phyloP scores from a whole-genome alignment of 1,140 invertebrate genomes.

The Drosophila ogumai region DNA sequence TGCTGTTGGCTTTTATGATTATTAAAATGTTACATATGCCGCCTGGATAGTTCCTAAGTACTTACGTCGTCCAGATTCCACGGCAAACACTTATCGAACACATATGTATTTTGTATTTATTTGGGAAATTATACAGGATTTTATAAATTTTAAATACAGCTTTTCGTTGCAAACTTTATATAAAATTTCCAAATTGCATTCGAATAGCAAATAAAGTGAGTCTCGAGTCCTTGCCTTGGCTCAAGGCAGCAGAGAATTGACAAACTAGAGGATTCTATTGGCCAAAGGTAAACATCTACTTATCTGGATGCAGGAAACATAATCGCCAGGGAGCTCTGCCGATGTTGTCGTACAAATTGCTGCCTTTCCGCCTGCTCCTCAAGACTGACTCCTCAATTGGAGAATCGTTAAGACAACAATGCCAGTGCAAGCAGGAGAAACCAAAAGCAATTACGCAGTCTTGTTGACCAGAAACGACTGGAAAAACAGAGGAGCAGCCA shows the following conservation, averaged over 20 bases:
- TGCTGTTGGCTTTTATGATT: conserved; percentile 75
- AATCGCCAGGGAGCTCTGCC: conserved; percentile 31
- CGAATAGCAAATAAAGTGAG: neutral
- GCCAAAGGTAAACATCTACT: conserved; percentile 23
- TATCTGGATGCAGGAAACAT: conserved; percentile 37
- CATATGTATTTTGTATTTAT: neutral
- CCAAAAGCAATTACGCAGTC: conserved; percentile 73
- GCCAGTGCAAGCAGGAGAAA: conserved; percentile 42
- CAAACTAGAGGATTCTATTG: conserved; percentile 6
- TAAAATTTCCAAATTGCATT: neutral
- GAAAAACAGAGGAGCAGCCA: conserved; percentile 50
- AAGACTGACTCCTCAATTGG: conserved; percentile 31
- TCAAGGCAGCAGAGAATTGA: conserved; percentile 2
- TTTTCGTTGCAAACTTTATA: neutral
- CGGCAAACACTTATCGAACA: neutral
- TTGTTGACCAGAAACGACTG: conserved; percentile 62
- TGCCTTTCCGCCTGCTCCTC: conserved; percentile 17
- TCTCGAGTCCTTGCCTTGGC: neutral
- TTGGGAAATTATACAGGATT: neutral
- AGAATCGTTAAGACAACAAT: conserved; percentile 58
- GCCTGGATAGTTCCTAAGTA: conserved; percentile 11
- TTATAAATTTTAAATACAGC: neutral
- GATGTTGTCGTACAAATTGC: conserved; percentile 39
- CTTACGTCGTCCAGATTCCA: conserved; percentile 1
- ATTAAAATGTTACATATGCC: conserved; percentile 75